Percentiles rank a stretch among this genome's conserved stretches.
Conservation (phyloP, 2,888 invertebrate species). For the Noctua comes region DNA sequence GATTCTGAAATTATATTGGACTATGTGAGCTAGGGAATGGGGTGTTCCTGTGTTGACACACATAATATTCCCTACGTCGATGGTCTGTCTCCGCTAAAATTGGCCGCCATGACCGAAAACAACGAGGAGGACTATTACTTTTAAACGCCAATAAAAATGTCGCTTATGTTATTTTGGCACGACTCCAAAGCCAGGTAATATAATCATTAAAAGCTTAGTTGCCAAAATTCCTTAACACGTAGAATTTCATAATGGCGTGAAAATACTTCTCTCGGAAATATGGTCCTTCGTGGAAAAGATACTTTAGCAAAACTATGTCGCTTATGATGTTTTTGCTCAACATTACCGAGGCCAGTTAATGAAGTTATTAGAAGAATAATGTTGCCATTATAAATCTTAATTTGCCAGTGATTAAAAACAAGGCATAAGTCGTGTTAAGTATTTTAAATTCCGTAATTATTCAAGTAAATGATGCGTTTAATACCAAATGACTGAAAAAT, state of each 20-base stretch:
- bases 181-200: neutral
- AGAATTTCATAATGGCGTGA: neutral
- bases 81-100: neutral
- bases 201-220: constrained; percentile 1
- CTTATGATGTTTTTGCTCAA: constrained; percentile 10
- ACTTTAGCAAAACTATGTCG: neutral
- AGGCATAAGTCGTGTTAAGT: constrained; percentile 1
- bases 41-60: neutral
- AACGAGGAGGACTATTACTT: neutral
- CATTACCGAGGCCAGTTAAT: neutral
- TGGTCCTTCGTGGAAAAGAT: neutral
- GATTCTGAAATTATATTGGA: neutral
- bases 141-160: neutral
- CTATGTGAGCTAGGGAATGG: neutral
- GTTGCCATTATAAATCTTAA: constrained; percentile 8
- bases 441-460: constrained; percentile 28
- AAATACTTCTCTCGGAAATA: neutral
- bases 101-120: neutral
- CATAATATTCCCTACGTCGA: neutral
- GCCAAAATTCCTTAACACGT: neutral
- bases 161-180: neutral
- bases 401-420: constrained; percentile 16
- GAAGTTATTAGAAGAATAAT: constrained; percentile 25
- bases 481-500: constrained; percentile 23
- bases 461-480: constrained; percentile 27